Evolutionary conservation across 2,888 invertebrate genomes (phyloP).

Genomic region (Brachyopa scutellaris): DNA sequence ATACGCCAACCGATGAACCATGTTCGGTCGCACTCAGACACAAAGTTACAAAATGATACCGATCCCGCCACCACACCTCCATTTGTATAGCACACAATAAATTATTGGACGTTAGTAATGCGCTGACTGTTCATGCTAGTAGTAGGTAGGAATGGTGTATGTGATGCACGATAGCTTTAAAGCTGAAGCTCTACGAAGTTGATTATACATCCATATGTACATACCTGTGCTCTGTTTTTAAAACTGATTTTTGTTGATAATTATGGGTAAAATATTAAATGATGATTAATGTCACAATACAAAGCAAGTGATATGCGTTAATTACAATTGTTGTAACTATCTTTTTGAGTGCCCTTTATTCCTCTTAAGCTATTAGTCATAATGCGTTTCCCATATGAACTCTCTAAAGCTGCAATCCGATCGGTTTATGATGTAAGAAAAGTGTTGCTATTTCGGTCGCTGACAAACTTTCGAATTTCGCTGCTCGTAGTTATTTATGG

Average conservation of each 20-base stretch:
- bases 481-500: too few relatives aligned
- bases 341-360: too few relatives aligned
- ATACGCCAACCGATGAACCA: slow-evolving; percentile 60
- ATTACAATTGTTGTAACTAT: too few relatives aligned
- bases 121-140: slow-evolving; percentile 3
- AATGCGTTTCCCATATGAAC: too few relatives aligned
- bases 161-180: slow-evolving; percentile 47
- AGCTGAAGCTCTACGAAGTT: slow-evolving; percentile 36
- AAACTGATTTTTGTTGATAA: slow-evolving; percentile 8
- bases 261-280: background rate
- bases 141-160: background rate
- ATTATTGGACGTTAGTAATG: slow-evolving; percentile 3
- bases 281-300: background rate
- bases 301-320: background rate
- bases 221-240: slow-evolving; percentile 32
- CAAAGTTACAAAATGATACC: slow-evolving; percentile 46
- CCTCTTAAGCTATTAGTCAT: too few relatives aligned
- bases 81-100: background rate
- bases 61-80: slow-evolving; percentile 43
- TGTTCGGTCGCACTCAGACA: slow-evolving; percentile 44
- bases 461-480: too few relatives aligned
- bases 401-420: too few relatives aligned
- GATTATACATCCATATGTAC: slow-evolving; percentile 25
- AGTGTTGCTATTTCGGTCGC: too few relatives aligned
- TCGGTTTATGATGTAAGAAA: too few relatives aligned